Base-by-base conservation (phyloP, 2,888 invertebrate genomes). In the Cryptocheilus praepositus region DNA sequence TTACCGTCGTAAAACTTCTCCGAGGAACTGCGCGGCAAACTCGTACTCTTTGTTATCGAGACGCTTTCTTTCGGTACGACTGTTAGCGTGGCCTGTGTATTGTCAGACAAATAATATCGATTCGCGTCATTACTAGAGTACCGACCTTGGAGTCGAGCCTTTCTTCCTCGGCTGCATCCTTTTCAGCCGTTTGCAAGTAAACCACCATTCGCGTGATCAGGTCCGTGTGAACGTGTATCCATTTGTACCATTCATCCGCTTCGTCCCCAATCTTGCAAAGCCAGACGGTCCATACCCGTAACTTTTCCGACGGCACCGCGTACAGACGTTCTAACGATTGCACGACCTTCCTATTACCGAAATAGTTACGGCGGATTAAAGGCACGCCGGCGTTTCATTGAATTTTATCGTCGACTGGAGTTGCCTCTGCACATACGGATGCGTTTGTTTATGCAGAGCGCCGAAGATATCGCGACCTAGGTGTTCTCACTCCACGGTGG, bases 281-380 rank as follows among this genome's bases (percentile, higher is more conserved):
- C 87, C 87, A 86, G 45, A 68, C 66, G 45, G 74, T 74, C 86
- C 84, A 85, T 8, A 81, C 77, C n/a, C 83, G 83, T 49, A 85
- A 64, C 61, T 82, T 82, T 57, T 86, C 82, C 64, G 82, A 80
- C 4, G 85, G 78, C 54, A 83, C 80, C 1, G 77, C 77, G 64
- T 80, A 76, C 52, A 82, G 54, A 25, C 79, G 81, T 22, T 74
- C 77, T 79, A 83, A 77, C 28, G 71, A 73, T 22, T 25, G 56
- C 55, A 61, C 61, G 49, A 64, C 56, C 3, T 72, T 43, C 44
- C 77, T 78, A 62, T n/a, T 11, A 36, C 36, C 36, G 36, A 36
- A 36, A 36, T 13, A 58, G 16, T 52, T 22, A 15, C 52, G 36
- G 1, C 36, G 36, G 36, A 36, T 36, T 36, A 36, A 36, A 11